These are phyloP conservation scores for Macrosoma leucophasiata DNA, from an alignment of 2,888 invertebrate species.

Conservation along the genomic window DNA sequence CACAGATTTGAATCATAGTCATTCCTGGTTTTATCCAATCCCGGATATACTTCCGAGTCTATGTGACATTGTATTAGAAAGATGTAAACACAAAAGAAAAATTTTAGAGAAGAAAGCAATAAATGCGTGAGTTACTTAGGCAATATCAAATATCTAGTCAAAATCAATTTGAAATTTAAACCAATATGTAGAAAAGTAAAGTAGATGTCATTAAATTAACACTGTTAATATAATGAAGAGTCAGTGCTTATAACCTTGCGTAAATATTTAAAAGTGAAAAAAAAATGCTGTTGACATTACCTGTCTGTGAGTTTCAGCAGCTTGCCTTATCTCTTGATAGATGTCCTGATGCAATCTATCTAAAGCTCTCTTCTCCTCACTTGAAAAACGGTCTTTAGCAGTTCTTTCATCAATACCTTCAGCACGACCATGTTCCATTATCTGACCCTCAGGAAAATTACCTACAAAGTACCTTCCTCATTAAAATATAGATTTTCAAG, in stretches of 20 bases:
- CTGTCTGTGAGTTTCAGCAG: constrained; percentile 98
- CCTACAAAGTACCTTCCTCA: constrained; percentile 41
- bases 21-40: constrained; percentile 98
- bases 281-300: no score
- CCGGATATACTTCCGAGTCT: constrained; percentile 94
- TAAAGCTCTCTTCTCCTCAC: constrained; percentile 91
- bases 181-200: no score
- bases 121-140: no score
- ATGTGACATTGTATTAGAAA: constrained; percentile 23
- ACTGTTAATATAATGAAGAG: no score
- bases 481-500: no score
- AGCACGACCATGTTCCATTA: constrained; percentile 86
- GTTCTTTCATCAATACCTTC: constrained; percentile 86
- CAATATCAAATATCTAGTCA: no score
- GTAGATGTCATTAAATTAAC: no score
- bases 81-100: constrained; percentile 2
- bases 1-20: constrained; percentile 99
- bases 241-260: no score
- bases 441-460: constrained; percentile 92
- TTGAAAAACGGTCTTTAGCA: constrained; percentile 89
- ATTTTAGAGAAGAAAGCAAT: background rate
- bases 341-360: constrained; percentile 94
- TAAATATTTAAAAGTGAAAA: no score
- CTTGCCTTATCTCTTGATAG: constrained; percentile 95
- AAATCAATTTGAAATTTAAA: no score